Base-by-base conservation (phyloP, 2,113 vertebrate species). In the Festucalex cinctus region DNA sequence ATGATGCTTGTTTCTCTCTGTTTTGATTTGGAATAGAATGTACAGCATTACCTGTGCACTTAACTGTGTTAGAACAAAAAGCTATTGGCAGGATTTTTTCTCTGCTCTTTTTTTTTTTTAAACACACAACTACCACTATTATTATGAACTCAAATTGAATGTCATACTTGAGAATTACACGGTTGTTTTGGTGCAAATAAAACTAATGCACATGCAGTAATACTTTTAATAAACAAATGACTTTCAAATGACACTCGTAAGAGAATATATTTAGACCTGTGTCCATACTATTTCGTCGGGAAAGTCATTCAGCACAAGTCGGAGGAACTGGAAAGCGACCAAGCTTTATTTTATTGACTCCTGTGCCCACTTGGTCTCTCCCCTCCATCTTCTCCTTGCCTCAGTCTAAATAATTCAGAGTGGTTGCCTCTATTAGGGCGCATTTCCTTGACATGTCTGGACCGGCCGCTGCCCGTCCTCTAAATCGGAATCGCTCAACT, bases 381-480 rank as follows among this genome's bases (percentile, higher is more conserved):
- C 51, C 58, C 71, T 66, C 60, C 51, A 64, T 74, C 73, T 68
- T 74, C 76, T 80, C 73, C 63, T 69, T 65, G 65, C 57, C 73
- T 69, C 41, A 63, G 24, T 77, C 73, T 91, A 80, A 90, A 90
- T 91, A 71, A 91, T 90, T 88, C 74, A 90, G 81, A 66, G 54
- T 56, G 62, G 65, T 79, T 66, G 68, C 74, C 62, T 68, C 66
- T 76, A 71, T 88, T 77, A 77, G 76, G 60, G 51, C 68, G 62
- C 39, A 71, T 78, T 84, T 73, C 60, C 54, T 75, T 78, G 81
- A 86, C 84, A 62, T 78, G 79, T 81, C 75, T 75, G 66, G 76
- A 66, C 60, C 36, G 26, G 59, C 64, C 66, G 22, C 10, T 59
- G 9, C 76, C 37, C 3, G n/a, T 57, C 54, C 54, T 51, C 20